Base-by-base conservation (phyloP, 2,888 invertebrate genomes). In the Chesias legatella region DNA sequence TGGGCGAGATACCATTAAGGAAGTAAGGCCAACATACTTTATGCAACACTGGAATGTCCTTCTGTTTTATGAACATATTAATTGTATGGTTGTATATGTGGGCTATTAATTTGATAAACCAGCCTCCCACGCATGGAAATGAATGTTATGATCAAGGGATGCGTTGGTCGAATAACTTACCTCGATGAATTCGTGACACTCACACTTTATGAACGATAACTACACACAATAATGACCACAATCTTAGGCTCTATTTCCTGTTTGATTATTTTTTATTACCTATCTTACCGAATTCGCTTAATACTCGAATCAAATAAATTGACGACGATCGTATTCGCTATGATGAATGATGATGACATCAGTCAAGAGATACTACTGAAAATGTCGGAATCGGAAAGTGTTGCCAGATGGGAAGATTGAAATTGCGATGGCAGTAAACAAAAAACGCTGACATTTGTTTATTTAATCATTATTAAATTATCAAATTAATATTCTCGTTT, bases 121-220 rank as follows among this genome's bases (percentile, higher is more conserved):
- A 67, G 73, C 79, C 76, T 71, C 86, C 85, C 81, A 86, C 85
- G 79, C 84, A 78, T 65, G 60, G 73, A 73, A 65, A 67, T 66
- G 63, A 56, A 64, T 71, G 71, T 63, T 52, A 56, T 51, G 64
- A 65, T 61, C 63, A 64, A 56, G 56, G 56, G 59, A 60, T 66
- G 51, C 56, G 58, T 65, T 64, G 51, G 58, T 52, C 55, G 49
- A 54, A 52, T 57, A 56, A 68, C 71, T 40, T 67, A 77, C 76
- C 67, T 58, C 64, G 64, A 59, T 68, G 60, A 66, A 58, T 60
- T 71, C 58, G 67, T 70, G 60, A 58, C 53, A 57, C 37, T 51
- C 39, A 47, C 53, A 58, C 49, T 56, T 41, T 37, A 31, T 10
- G 36, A 48, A 43, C 31, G 43, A 39, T 23, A 17, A 22, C 10